Percentiles rank a stretch among this genome's conserved stretches.
Evolutionary conservation across 2,797 vertebrate species (phyloP).

Genomic region (Darevskia mixta): DNA sequence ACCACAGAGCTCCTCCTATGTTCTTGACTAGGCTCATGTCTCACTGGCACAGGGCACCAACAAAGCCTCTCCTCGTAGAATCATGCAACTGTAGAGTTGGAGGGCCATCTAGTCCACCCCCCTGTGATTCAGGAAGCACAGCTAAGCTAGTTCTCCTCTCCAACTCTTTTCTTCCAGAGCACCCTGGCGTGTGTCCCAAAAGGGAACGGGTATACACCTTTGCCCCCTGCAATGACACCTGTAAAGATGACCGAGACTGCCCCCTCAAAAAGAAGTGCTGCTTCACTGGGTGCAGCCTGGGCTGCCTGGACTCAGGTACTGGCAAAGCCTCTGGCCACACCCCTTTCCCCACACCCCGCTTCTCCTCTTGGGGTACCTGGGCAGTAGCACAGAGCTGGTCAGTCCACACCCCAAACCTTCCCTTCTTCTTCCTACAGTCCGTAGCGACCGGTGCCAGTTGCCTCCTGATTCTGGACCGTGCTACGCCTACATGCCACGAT

Average conservation of each 20-base stretch:
- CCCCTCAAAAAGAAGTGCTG: conserved; percentile 20
- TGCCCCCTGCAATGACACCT: background rate
- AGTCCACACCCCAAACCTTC: background rate
- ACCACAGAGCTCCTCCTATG: no score
- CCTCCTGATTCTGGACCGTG: background rate
- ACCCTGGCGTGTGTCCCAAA: background rate
- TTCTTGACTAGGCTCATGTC: background rate
- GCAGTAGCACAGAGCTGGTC: background rate
- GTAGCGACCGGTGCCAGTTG: background rate
- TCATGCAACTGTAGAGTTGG: no score
- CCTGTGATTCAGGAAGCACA: background rate
- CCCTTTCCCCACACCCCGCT: fast-evolving
- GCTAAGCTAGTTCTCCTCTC: background rate
- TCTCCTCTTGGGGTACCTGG: background rate
- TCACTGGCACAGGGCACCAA: background rate
- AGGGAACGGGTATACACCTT: background rate
- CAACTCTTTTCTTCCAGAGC: conserved; percentile 11
- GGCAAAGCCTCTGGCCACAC: no score
- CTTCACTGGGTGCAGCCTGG: background rate
- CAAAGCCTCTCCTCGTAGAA: background rate
- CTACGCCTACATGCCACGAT: fast-evolving
- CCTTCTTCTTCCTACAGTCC: background rate
- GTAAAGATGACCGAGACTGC: background rate
- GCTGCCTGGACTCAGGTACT: conserved; percentile 5
- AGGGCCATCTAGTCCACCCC: background rate